phyloP scores from a whole-genome alignment of 2,797 vertebrate genomes.

The Petrocephalus schoutedeni region DNA sequence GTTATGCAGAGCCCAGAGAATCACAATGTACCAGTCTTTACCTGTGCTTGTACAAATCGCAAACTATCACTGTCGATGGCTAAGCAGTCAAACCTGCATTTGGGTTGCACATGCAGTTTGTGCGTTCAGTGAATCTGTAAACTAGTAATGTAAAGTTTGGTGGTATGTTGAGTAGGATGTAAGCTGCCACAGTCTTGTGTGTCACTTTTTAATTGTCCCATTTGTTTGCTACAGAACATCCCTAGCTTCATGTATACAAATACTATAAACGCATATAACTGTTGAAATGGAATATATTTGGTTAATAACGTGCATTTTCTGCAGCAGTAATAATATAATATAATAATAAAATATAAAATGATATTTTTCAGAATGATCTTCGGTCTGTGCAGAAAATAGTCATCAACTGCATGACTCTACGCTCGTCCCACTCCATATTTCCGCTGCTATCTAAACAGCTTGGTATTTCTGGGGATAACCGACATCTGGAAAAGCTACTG shows the following conservation, averaged over 20 bases:
- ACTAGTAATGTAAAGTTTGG: neutral
- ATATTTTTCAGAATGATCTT: conserved; percentile 61
- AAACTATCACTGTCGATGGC: too few species aligned
- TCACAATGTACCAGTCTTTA: neutral
- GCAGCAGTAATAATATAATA: neutral
- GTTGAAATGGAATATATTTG: neutral
- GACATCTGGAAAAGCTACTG: conserved; percentile 69
- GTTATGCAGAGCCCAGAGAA: neutral
- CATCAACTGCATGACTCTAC: conserved; percentile 90
- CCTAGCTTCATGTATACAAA: neutral
- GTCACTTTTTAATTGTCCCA: neutral
- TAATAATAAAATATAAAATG: neutral
- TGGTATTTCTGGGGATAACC: conserved; percentile 46
- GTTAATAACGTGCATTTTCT: neutral
- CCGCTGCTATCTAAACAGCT: conserved; percentile 72
- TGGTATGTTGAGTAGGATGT: neutral
- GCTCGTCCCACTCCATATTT: conserved; percentile 77
- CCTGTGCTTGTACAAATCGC: neutral
- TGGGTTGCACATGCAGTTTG: neutral
- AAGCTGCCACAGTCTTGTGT: neutral
- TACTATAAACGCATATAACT: neutral
- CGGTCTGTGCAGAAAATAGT: conserved; percentile 57
- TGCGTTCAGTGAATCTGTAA: neutral
- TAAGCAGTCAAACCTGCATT: too few species aligned
- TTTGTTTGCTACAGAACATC: neutral